phyloP scores from a whole-genome alignment of 2,888 invertebrate genomes.

The Diplazon laetatorius region DNA sequence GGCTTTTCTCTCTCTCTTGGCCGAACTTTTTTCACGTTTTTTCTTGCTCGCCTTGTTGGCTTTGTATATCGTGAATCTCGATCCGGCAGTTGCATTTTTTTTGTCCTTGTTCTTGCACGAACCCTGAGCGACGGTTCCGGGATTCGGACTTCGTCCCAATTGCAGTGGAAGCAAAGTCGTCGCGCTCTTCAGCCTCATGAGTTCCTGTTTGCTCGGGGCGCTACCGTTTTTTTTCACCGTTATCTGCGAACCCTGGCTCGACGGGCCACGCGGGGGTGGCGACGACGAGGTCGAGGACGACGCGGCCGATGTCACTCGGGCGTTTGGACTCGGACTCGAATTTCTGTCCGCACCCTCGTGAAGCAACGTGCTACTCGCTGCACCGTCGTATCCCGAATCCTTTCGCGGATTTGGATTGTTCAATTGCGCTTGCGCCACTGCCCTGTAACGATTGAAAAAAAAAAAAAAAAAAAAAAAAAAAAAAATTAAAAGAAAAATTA shows the following conservation, averaged over 20 bases:
- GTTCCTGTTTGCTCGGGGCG: constrained; percentile 76
- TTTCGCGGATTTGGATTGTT: constrained; percentile 71
- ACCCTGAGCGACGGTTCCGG: constrained; percentile 81
- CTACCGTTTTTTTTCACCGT: constrained; percentile 76
- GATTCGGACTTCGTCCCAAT: constrained; percentile 76
- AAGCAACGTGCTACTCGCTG: constrained; percentile 74
- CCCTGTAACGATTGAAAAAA: constrained; percentile 74
- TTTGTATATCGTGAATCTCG: constrained; percentile 95
- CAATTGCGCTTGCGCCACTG: constrained; percentile 79
- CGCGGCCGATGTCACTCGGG: constrained; percentile 77
- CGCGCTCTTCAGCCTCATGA: constrained; percentile 77
- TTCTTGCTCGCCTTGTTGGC: constrained; percentile 97
- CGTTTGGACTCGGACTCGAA: constrained; percentile 79
- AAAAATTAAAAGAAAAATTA: not conserved
- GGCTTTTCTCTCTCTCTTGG: constrained; percentile 97
- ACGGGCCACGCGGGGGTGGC: constrained; percentile 71
- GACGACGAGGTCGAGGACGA: constrained; percentile 79
- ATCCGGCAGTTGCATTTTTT: constrained; percentile 87
- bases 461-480: not conserved
- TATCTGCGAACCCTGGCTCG: constrained; percentile 68
- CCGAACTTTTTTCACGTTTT: constrained; percentile 96
- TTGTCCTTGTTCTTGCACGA: constrained; percentile 88
- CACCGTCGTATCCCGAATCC: constrained; percentile 78
- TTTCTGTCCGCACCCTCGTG: constrained; percentile 77
- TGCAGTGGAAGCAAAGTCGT: constrained; percentile 78